A percentile compares a stretch with the other conserved stretches of the same genome.
Evolutionary conservation across 2,888 invertebrate genomes (phyloP).

Genomic region (Cosmia trapezina): DNA sequence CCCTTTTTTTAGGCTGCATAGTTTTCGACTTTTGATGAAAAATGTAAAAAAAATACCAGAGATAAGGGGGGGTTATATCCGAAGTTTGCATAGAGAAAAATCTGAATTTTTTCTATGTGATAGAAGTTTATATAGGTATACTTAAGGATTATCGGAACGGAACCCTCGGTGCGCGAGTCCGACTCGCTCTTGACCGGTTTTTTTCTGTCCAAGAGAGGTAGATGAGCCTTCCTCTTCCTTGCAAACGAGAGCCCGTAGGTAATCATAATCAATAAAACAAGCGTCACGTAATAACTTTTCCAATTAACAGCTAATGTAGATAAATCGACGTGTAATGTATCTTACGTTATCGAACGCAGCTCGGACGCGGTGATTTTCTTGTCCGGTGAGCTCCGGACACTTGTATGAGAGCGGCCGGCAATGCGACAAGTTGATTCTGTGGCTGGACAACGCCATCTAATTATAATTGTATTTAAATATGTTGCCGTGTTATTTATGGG

Average conservation of each 20-base stretch:
- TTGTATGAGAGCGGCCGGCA: constrained; percentile 48
- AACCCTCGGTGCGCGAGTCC: no score
- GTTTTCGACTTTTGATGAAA: no score
- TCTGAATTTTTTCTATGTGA: no score
- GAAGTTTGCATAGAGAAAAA: no score
- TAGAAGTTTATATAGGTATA: no score
- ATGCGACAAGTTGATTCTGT: constrained; percentile 57
- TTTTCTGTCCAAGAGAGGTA: constrained; percentile 8
- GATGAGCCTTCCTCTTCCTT: constrained; percentile 17
- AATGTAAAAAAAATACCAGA: no score
- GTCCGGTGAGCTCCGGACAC: constrained; percentile 47
- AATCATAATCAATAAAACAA: constrained; percentile 38
- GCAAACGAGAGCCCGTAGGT: constrained; percentile 26
- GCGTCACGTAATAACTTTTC: constrained; percentile 44
- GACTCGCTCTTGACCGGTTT: no score
- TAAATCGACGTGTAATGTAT: constrained; percentile 55
- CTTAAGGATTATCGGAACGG: no score
- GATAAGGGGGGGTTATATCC: no score
- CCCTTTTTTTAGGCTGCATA: no score
- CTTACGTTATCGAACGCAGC: constrained; percentile 39
- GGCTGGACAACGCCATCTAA: constrained; percentile 55
- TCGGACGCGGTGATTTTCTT: constrained; percentile 57
- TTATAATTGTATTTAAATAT: constrained; percentile 64
- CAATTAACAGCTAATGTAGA: constrained; percentile 53
- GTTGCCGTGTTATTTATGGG: constrained; percentile 49